A percentile compares a stretch with the other conserved stretches of the same genome.
phyloP scores from a whole-genome alignment of 2,888 invertebrate species.

The Nyleta sp. region DNA sequence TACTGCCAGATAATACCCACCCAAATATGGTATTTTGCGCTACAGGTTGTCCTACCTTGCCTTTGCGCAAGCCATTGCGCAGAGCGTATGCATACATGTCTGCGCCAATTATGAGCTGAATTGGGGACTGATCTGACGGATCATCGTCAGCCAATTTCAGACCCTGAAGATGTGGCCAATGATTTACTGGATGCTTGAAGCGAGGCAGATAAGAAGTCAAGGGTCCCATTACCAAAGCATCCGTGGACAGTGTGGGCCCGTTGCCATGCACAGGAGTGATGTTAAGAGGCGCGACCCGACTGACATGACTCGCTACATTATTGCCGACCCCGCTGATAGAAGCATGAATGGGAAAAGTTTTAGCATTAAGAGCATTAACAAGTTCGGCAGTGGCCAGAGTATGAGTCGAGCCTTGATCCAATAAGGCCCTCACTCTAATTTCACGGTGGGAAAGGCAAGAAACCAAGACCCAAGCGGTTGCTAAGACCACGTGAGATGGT shows the following conservation, averaged over 20 bases:
- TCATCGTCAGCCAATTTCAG: conserved; percentile 1
- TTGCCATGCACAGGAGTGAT: not conserved
- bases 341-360: not conserved
- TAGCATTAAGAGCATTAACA: not conserved
- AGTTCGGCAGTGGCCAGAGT: not conserved
- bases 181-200: not conserved
- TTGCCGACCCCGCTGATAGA: conserved; percentile 1
- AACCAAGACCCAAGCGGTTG: conserved; percentile 24
- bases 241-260: not conserved
- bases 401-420: conserved; percentile 4
- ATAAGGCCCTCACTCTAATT: conserved; percentile 1
- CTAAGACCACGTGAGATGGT: not conserved
- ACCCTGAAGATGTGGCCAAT: not conserved
- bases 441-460: conserved; percentile 9
- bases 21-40: too few species aligned
- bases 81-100: too few species aligned
- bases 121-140: not conserved
- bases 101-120: too few species aligned
- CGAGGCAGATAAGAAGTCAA: not conserved
- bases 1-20: too few species aligned
- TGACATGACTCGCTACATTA: not conserved
- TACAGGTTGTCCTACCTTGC: too few species aligned
- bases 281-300: not conserved
- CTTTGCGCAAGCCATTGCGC: too few species aligned
- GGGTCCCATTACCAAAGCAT: not conserved